These are phyloP conservation scores for Brachionichthys hirsutus DNA, from an alignment of 2,113 vertebrate species.

Conservation along the genomic window DNA sequence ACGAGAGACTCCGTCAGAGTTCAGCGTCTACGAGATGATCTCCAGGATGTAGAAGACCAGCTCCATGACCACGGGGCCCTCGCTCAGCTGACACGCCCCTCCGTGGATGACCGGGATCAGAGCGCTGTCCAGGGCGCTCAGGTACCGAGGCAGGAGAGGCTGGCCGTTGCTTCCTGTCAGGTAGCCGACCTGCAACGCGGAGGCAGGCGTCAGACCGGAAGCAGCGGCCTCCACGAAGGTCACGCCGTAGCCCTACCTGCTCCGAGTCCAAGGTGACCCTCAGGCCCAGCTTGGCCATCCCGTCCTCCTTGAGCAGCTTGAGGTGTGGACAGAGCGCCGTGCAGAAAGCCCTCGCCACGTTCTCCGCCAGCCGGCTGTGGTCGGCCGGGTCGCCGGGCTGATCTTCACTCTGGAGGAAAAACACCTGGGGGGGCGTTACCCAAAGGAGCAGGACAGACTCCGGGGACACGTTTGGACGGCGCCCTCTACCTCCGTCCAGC, in stretches of 20 bases:
- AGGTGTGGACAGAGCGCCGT: slow-evolving; percentile 93
- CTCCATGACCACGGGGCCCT: slow-evolving; percentile 95
- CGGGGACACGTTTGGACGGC: no score
- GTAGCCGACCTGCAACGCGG: slow-evolving; percentile 87
- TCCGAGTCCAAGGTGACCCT: slow-evolving; percentile 93
- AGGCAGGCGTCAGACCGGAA: slow-evolving; percentile 11
- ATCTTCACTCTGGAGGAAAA: slow-evolving; percentile 94
- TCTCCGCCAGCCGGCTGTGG: slow-evolving; percentile 94
- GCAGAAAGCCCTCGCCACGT: slow-evolving; percentile 93
- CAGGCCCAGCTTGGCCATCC: slow-evolving; percentile 93
- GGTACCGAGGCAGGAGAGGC: slow-evolving; percentile 90
- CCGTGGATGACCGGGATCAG: slow-evolving; percentile 97
- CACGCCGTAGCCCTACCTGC: slow-evolving; percentile 78
- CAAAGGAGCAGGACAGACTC: no score
- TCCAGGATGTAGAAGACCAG: slow-evolving; percentile 99
- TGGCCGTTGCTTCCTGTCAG: slow-evolving; percentile 96
- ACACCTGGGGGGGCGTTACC: slow-evolving; percentile 87
- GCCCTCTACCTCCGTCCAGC: slow-evolving; percentile 98
- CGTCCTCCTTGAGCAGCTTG: slow-evolving; percentile 95
- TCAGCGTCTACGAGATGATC: slow-evolving; percentile 95
- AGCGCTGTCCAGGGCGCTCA: slow-evolving; percentile 96
- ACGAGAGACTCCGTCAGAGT: no score
- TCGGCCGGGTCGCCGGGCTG: slow-evolving; percentile 93
- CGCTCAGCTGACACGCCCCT: slow-evolving; percentile 92
- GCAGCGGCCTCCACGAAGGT: no score